Percentiles rank a stretch among this genome's conserved stretches.
Conservation (phyloP, 2,797 vertebrate species). For the Crax fasciolata region DNA sequence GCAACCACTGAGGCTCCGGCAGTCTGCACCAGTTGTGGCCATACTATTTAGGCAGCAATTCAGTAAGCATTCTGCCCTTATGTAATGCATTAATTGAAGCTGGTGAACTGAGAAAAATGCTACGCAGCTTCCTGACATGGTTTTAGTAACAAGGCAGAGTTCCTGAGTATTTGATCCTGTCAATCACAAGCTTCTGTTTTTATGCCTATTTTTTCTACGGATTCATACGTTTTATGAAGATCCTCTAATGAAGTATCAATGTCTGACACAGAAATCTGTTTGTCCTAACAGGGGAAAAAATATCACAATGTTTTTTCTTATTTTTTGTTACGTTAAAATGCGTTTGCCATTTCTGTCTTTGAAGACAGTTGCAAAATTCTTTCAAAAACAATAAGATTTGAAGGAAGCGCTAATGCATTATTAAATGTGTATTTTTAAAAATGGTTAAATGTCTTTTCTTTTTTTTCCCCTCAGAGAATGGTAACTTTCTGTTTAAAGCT, state of each 20-base stretch:
- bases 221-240: neutral
- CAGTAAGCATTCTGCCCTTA: neutral
- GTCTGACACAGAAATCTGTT: neutral
- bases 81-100: neutral
- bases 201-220: neutral
- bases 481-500: neutral
- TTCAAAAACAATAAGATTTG: too few species aligned
- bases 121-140: neutral
- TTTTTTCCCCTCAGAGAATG: neutral
- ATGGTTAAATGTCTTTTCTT: too few species aligned
- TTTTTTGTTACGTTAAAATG: neutral
- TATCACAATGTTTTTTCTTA: neutral
- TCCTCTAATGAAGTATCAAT: neutral
- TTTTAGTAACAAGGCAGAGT: neutral
- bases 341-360: neutral
- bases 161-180: neutral
- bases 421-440: neutral
- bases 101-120: neutral
- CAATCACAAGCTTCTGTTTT: neutral
- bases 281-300: neutral
- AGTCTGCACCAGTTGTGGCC: accelerated
- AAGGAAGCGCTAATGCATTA: neutral
- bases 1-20: neutral
- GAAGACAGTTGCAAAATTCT: neutral
- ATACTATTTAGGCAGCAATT: neutral